Conservation (phyloP, 1,140 invertebrate species). For the Platorchestia sp. region DNA sequence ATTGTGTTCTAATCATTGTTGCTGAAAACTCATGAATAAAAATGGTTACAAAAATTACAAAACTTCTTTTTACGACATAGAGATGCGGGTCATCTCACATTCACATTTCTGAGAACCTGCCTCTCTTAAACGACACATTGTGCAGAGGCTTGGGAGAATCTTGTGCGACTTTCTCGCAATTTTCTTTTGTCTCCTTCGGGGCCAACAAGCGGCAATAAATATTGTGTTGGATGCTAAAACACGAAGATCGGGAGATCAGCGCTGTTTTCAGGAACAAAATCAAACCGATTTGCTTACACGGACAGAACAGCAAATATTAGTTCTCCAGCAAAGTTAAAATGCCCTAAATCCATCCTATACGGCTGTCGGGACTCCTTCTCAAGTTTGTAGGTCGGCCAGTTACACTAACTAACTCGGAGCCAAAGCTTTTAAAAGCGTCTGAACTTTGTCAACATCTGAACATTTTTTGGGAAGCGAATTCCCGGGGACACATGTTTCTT, state of each 20-base stretch:
- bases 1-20: too few relatives aligned
- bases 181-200: background rate
- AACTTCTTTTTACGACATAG: too few relatives aligned
- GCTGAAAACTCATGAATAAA: too few relatives aligned
- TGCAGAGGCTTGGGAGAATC: background rate
- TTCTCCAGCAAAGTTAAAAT: background rate
- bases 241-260: background rate
- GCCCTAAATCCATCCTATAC: background rate
- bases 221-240: background rate
- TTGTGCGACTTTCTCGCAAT: background rate
- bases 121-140: too few relatives aligned
- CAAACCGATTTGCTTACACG: background rate
- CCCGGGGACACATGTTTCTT: conserved; percentile 4
- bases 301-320: background rate
- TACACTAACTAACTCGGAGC: background rate
- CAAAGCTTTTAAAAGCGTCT: background rate
- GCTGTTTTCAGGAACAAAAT: background rate
- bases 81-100: too few relatives aligned
- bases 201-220: background rate
- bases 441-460: conserved; percentile 28
- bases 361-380: background rate
- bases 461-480: background rate
- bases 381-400: background rate
- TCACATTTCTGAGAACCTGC: too few relatives aligned
- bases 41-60: too few relatives aligned